Percentiles rank a stretch among this genome's conserved stretches.
phyloP scores from a whole-genome alignment of 2,888 invertebrate genomes.

The Monochamus alternatus region DNA sequence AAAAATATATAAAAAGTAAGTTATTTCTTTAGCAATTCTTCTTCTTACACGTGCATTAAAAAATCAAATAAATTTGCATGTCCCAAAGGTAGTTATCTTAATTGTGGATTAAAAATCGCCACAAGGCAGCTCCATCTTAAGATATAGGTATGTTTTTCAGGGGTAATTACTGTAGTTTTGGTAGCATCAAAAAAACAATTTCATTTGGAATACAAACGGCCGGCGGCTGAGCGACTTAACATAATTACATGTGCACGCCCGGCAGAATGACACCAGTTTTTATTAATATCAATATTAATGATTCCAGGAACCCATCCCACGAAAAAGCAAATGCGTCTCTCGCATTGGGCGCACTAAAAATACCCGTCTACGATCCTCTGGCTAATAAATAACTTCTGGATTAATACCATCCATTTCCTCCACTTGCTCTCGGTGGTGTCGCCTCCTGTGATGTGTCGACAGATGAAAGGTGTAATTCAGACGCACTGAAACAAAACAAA shows the following conservation, averaged over 20 bases:
- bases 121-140: too few species aligned
- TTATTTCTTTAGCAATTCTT: too few species aligned
- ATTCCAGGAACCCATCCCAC: neutral
- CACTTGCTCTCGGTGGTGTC: slow-evolving; percentile 51
- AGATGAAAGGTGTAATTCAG: slow-evolving; percentile 42
- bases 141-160: too few species aligned
- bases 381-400: slow-evolving; percentile 52
- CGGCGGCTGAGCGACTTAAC: neutral
- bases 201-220: too few species aligned
- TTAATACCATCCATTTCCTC: slow-evolving; percentile 56
- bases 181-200: neutral
- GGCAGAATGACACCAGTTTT: neutral
- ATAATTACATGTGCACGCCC: neutral
- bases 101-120: too few species aligned
- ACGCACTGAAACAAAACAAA: slow-evolving; percentile 29
- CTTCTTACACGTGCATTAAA: too few species aligned
- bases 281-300: slow-evolving; percentile 2
- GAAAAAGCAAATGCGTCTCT: slow-evolving; percentile 5
- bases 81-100: too few species aligned
- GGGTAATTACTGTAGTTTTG: too few species aligned
- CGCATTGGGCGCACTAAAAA: slow-evolving; percentile 7
- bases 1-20: too few species aligned
- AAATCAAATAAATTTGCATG: too few species aligned
- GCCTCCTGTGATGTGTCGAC: slow-evolving; percentile 39
- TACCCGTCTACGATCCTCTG: neutral